phyloP scores from a whole-genome alignment of 2,888 invertebrate species.

The Ormyrus pomaceus region DNA sequence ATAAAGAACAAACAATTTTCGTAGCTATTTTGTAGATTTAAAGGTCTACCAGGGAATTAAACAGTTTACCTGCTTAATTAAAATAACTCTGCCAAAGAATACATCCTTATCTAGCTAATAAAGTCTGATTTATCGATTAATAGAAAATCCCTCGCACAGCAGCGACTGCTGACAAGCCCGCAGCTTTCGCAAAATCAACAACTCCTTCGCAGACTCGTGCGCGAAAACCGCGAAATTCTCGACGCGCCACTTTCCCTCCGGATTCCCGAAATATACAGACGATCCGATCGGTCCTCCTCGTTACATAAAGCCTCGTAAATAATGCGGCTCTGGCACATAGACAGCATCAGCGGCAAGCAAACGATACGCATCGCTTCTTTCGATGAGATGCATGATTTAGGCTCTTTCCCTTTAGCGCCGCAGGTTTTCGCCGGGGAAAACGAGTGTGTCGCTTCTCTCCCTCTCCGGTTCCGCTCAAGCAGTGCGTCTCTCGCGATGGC shows the following conservation, averaged over 20 bases:
- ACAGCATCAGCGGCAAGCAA: constrained; percentile 12
- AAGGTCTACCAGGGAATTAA: no score
- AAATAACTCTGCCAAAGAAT: no score
- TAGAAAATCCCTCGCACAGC: no score
- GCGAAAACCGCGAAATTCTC: constrained; percentile 22
- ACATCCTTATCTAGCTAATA: no score
- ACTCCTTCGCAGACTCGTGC: neutral
- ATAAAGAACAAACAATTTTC: no score
- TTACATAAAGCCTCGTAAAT: constrained; percentile 50
- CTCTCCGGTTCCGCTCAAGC: constrained; percentile 48
- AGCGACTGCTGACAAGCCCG: no score
- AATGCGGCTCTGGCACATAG: constrained; percentile 10
- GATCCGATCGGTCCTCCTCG: neutral
- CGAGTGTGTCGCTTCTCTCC: constrained; percentile 64
- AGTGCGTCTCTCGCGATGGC: constrained; percentile 61
- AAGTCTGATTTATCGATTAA: no score
- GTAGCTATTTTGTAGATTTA: no score
- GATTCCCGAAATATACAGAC: constrained; percentile 38
- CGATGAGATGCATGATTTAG: constrained; percentile 74
- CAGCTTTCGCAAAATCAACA: neutral
- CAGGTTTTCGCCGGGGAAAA: no score
- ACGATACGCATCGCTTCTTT: constrained; percentile 58
- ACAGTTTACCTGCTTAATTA: no score
- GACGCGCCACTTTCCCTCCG: neutral
- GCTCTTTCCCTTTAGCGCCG: constrained; percentile 60